Evolutionary conservation across 2,888 invertebrate genomes (phyloP).

Genomic region (Dynastes grantii): DNA sequence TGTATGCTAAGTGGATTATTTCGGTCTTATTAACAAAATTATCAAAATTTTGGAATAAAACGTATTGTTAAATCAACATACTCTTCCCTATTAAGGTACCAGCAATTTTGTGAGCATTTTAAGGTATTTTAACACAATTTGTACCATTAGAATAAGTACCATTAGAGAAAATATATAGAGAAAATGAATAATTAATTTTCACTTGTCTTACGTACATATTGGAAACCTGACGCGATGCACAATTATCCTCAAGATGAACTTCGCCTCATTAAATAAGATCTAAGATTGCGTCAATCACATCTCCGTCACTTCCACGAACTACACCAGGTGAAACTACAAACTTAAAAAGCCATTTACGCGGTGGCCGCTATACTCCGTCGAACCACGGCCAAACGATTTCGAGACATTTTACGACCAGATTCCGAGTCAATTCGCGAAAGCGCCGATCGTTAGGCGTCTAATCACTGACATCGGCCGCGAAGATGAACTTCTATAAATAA

Average conservation of each 20-base stretch:
- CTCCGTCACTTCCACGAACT: neutral
- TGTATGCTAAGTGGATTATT: no score
- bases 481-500: neutral
- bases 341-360: neutral
- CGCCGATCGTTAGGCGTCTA: neutral
- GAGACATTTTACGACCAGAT: constrained; percentile 3
- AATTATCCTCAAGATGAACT: constrained; percentile 4
- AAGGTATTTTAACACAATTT: no score
- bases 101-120: no score
- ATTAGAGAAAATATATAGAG: no score
- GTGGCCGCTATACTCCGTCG: neutral
- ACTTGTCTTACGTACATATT: neutral
- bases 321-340: neutral
- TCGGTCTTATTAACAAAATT: no score
- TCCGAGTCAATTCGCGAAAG: constrained; percentile 2
- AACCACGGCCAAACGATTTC: neutral
- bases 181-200: no score
- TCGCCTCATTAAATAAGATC: constrained; percentile 1
- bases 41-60: no score
- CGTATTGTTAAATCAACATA: no score
- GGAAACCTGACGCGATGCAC: neutral
- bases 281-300: neutral
- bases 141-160: no score
- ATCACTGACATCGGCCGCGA: neutral
- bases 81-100: no score